phyloP scores from a whole-genome alignment of 2,113 vertebrate species.

The Aramus guarauna region DNA sequence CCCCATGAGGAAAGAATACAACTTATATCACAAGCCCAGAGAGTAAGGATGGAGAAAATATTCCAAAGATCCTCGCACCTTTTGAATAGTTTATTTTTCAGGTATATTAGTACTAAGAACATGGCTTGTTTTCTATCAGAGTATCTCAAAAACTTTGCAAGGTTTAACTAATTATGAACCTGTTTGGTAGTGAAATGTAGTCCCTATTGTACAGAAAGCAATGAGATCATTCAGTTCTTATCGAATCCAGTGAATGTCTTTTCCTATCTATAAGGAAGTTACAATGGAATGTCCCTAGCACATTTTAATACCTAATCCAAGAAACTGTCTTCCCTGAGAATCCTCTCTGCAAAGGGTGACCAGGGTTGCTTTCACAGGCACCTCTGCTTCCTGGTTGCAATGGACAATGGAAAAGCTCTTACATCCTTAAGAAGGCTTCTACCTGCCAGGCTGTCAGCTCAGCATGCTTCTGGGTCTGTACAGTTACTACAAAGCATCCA shows the following conservation, averaged over 20 bases:
- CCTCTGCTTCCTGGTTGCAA: not conserved
- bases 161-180: not conserved
- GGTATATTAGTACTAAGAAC: not conserved
- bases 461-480: not conserved
- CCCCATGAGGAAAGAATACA: not conserved
- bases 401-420: not conserved
- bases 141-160: not conserved
- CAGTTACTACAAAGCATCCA: not conserved
- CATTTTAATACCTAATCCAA: accelerated
- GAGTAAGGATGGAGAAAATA: not conserved
- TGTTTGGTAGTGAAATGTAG: not conserved
- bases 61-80: not conserved
- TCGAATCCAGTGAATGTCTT: not conserved
- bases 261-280: not conserved
- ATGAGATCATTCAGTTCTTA: not conserved
- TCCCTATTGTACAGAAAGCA: not conserved
- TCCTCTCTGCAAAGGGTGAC: not conserved
- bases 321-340: not conserved
- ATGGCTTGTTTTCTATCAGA: not conserved
- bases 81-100: not conserved
- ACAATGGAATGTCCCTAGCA: not conserved
- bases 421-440: not conserved
- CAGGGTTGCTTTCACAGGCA: not conserved
- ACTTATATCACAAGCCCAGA: not conserved
- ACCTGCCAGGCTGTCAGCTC: not conserved